Conservation (phyloP, 2,888 invertebrate genomes). For the Boloria selene region DNA sequence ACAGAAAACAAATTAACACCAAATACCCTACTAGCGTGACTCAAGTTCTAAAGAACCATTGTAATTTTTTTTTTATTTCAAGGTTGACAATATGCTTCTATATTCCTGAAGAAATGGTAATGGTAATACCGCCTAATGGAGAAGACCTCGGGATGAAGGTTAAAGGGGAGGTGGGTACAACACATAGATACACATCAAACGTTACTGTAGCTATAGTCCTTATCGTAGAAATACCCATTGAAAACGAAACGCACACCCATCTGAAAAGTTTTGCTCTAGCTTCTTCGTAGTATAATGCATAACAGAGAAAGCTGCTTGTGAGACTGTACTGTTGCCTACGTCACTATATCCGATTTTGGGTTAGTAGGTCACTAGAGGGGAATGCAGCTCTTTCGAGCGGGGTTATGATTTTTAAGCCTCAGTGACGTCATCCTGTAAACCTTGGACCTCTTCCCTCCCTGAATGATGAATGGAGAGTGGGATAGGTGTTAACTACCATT, state of each 20-base stretch:
- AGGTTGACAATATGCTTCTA: conserved; percentile 26
- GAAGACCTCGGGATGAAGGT: conserved; percentile 46
- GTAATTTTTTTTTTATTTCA: conserved; percentile 16
- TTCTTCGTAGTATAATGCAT: conserved; percentile 35
- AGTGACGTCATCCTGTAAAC: conserved; percentile 66
- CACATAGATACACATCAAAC: conserved; percentile 46
- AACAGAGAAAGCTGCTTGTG: conserved; percentile 48
- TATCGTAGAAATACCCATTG: conserved; percentile 69
- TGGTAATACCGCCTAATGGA: conserved; percentile 29
- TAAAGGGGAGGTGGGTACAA: conserved; percentile 46
- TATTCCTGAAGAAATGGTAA: conserved; percentile 21
- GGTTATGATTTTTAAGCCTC: conserved; percentile 66
- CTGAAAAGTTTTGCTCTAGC: conserved; percentile 52
- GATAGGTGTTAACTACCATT: conserved; percentile 52
- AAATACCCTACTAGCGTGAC: neutral
- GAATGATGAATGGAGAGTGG: conserved; percentile 76
- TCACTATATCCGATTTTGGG: conserved; percentile 74
- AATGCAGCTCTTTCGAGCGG: conserved; percentile 65
- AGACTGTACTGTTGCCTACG: conserved; percentile 69
- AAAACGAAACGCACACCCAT: conserved; percentile 56
- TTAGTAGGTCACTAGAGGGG: conserved; percentile 77
- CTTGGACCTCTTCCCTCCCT: conserved; percentile 54
- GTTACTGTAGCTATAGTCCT: conserved; percentile 47
- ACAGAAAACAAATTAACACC: too few relatives aligned
- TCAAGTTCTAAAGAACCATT: neutral